Conservation (phyloP, 2,113 vertebrate species). For the Typhlomys cinereus region DNA sequence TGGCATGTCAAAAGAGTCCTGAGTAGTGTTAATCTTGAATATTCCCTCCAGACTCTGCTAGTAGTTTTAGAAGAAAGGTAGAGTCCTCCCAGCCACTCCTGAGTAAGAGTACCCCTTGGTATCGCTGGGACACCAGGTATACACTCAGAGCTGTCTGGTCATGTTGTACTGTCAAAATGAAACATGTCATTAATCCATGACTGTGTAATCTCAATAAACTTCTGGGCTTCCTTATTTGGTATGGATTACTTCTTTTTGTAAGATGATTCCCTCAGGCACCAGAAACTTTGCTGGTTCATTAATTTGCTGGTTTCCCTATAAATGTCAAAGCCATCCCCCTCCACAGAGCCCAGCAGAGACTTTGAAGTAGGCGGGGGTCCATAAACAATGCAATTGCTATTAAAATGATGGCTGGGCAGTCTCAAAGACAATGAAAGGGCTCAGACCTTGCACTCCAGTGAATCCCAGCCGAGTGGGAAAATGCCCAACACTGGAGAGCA, state of each 20-base stretch:
- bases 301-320: conserved; percentile 12
- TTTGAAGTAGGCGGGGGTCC: conserved; percentile 58
- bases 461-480: background rate
- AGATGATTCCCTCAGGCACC: background rate
- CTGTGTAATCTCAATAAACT: background rate
- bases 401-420: background rate
- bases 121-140: background rate
- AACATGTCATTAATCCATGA: background rate
- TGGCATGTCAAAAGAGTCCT: background rate
- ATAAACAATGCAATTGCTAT: background rate
- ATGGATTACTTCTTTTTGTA: conserved; percentile 9
- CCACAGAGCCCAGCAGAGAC: background rate
- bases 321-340: conserved; percentile 1
- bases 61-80: background rate
- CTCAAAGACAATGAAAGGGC: background rate
- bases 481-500: background rate
- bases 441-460: background rate
- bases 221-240: background rate
- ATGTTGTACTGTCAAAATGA: background rate
- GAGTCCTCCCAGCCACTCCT: background rate
- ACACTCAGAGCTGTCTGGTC: background rate
- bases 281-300: conserved; percentile 47
- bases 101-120: background rate
- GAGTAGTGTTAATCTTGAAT: background rate
- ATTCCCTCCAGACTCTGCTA: background rate